These are phyloP conservation scores for Oithona nana DNA, from an alignment of 2,888 invertebrate genomes.

Conservation along the genomic window DNA sequence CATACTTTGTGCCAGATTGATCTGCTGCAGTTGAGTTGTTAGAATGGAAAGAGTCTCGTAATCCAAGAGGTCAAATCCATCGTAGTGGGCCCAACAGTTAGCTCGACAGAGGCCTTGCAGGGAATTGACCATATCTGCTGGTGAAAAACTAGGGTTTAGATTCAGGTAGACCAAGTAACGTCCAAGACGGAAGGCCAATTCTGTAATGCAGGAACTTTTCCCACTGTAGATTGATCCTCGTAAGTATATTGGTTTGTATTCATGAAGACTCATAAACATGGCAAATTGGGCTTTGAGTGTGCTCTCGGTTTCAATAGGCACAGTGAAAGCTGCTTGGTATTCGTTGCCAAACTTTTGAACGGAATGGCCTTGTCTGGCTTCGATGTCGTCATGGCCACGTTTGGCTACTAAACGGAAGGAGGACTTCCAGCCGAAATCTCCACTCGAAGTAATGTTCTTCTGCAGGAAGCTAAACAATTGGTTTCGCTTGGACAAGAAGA, in stretches of 20 bases:
- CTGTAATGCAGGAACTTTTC: neutral
- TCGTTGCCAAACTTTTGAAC: neutral
- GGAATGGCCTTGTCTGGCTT: neutral
- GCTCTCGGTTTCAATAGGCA: neutral
- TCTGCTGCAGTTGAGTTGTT: neutral
- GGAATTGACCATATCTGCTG: neutral
- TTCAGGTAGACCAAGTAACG: neutral
- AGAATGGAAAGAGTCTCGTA: neutral
- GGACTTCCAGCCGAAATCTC: neutral
- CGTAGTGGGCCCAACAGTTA: neutral
- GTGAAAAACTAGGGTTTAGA: neutral
- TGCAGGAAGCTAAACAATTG: neutral
- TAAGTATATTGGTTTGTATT: neutral
- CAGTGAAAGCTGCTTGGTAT: neutral
- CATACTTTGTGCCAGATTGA: neutral
- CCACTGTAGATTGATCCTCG: neutral
- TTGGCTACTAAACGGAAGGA: neutral
- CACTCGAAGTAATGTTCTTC: neutral
- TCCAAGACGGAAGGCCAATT: neutral
- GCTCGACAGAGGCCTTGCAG: neutral
- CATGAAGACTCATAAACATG: neutral
- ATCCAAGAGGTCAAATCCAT: neutral
- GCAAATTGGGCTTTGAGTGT: neutral
- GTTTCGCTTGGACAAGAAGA: neutral
- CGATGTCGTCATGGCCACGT: neutral